Conservation (phyloP, 2,888 invertebrate species). For the Nesidiocoris tenuis region DNA sequence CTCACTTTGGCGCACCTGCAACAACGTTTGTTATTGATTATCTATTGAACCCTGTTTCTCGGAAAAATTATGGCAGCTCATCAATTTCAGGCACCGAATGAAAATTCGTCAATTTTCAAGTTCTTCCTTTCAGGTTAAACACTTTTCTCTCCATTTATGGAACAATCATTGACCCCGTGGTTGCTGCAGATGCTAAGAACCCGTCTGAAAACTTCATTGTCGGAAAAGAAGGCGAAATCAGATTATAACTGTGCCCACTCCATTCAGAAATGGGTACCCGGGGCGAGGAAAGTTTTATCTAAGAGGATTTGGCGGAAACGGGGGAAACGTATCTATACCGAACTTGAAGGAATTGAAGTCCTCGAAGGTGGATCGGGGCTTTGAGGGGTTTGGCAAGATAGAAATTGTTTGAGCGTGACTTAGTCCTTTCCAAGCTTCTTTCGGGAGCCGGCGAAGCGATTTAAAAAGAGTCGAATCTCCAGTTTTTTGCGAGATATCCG, state of each 20-base stretch:
- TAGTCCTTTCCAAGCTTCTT: neutral
- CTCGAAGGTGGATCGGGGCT: neutral
- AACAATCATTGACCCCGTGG: too few species aligned
- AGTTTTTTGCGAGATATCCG: neutral
- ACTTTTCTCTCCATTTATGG: too few species aligned
- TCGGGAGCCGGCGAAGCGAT: neutral
- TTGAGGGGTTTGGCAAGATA: neutral
- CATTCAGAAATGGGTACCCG: neutral
- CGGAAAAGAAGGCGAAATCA: neutral
- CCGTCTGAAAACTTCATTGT: too few species aligned
- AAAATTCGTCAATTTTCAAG: too few species aligned
- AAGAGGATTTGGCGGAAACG: neutral
- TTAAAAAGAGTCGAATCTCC: neutral
- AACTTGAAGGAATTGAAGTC: neutral
- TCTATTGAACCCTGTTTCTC: too few species aligned
- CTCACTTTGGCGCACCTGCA: too few species aligned
- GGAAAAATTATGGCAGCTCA: too few species aligned
- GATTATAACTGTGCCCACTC: neutral
- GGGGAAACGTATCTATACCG: neutral
- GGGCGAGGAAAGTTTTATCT: neutral
- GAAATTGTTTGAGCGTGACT: neutral
- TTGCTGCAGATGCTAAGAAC: too few species aligned
- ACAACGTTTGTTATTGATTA: too few species aligned
- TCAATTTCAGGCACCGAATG: too few species aligned
- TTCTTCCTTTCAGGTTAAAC: too few species aligned